A percentile compares a stretch with the other conserved stretches of the same genome.
Conservation (phyloP, 2,888 invertebrate genomes). For the Mylabris sibirica region DNA sequence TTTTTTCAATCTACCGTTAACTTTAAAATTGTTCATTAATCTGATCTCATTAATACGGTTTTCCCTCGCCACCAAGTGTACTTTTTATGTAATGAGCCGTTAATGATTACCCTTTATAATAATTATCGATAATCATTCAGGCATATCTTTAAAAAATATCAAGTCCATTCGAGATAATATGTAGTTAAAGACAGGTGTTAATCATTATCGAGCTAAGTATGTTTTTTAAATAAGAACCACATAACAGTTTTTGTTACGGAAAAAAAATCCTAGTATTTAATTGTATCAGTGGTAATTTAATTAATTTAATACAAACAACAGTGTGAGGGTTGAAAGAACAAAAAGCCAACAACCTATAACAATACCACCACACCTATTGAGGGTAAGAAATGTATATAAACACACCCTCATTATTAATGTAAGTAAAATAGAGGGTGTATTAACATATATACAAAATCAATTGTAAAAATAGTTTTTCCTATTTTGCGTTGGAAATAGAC, state of each 20-base stretch:
- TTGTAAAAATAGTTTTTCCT: too few relatives aligned
- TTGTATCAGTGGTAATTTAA: constrained; percentile 2
- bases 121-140: neutral
- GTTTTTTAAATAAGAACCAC: neutral
- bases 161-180: neutral
- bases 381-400: neutral
- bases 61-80: neutral
- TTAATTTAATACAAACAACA: neutral
- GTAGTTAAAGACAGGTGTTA: neutral
- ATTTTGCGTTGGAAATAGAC: too few relatives aligned
- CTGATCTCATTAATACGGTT: neutral
- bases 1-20: too few relatives aligned
- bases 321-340: neutral
- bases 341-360: neutral
- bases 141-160: neutral
- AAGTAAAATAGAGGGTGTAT: too few relatives aligned
- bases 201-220: neutral
- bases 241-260: neutral
- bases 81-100: neutral
- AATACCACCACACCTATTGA: neutral
- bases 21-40: neutral
- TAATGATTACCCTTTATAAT: neutral
- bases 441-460: too few relatives aligned
- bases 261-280: neutral
- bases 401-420: neutral